These are phyloP conservation scores for Eledona agricola DNA, from an alignment of 2,888 invertebrate species.

Conservation along the genomic window DNA sequence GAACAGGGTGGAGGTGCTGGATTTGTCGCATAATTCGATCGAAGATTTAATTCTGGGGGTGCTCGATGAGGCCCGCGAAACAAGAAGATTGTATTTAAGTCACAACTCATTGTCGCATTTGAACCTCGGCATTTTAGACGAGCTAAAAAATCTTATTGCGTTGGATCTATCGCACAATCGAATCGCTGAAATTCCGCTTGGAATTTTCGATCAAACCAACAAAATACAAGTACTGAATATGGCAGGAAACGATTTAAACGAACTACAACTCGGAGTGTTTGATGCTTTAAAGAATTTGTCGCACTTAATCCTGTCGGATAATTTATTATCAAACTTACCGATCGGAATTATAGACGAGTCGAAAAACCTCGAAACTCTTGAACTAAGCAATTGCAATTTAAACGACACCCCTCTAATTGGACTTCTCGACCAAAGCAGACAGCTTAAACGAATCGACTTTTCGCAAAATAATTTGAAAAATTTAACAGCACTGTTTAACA, in stretches of 20 bases:
- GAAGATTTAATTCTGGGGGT: conserved; percentile 39
- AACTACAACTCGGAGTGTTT: conserved; percentile 34
- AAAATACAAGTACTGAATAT: conserved; percentile 41
- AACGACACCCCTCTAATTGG: neutral
- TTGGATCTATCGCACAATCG: conserved; percentile 42
- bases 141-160: conserved; percentile 32
- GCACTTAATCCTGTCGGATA: conserved; percentile 39
- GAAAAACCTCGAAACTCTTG: conserved; percentile 7
- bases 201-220: conserved; percentile 41
- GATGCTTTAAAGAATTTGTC: conserved; percentile 34
- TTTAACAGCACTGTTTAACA: conserved; percentile 12
- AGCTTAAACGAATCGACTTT: conserved; percentile 7
- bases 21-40: conserved; percentile 41
- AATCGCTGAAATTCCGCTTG: conserved; percentile 36
- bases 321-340: conserved; percentile 34
- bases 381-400: neutral
- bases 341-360: conserved; percentile 38
- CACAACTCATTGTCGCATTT: conserved; percentile 39
- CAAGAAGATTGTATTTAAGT: conserved; percentile 39
- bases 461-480: conserved; percentile 25
- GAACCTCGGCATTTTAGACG: conserved; percentile 42
- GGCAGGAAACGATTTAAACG: conserved; percentile 33
- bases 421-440: neutral
- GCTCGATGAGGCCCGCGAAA: conserved; percentile 38
- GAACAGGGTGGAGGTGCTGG: conserved; percentile 37